These are phyloP conservation scores for Thripadectes ignobilis DNA, from an alignment of 2,797 vertebrate genomes.

Conservation along the genomic window DNA sequence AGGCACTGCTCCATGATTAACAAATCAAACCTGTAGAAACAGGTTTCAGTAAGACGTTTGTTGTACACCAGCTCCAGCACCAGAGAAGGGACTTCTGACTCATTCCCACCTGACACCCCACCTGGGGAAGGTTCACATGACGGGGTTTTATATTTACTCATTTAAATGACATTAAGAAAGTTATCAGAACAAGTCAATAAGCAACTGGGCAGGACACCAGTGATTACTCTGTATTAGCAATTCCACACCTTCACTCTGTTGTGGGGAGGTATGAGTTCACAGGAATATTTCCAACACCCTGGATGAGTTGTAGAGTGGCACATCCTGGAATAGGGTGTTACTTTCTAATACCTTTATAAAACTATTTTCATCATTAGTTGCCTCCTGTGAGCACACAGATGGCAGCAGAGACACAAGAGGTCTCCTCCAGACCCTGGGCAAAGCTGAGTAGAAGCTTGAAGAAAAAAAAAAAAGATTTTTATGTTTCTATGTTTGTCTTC, in stretches of 20 bases:
- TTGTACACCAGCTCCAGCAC: not conserved
- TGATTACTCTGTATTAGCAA: not conserved
- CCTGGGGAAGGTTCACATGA: slow-evolving; percentile 6
- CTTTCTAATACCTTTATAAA: not conserved
- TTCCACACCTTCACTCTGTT: not conserved
- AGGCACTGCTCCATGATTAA: slow-evolving; percentile 4
- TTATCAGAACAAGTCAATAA: slow-evolving; percentile 24
- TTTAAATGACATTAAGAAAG: slow-evolving; percentile 21
- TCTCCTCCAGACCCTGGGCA: not conserved
- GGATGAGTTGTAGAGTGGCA: not conserved
- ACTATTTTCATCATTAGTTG: not conserved
- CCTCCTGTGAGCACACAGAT: not conserved
- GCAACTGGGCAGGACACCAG: not conserved
- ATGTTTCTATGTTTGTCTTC: not conserved
- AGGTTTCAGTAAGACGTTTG: slow-evolving; percentile 1
- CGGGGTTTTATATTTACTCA: not conserved
- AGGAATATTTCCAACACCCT: not conserved
- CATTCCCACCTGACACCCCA: not conserved
- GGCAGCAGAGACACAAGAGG: not conserved
- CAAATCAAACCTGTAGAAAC: slow-evolving; percentile 61
- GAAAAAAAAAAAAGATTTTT: not conserved
- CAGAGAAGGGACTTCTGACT: slow-evolving; percentile 25
- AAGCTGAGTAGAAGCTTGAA: not conserved
- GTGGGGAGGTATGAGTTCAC: not conserved
- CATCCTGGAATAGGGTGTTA: not conserved